Base-by-base conservation (phyloP, 2,797 vertebrate genomes). In the Sebastes aleutianus region DNA sequence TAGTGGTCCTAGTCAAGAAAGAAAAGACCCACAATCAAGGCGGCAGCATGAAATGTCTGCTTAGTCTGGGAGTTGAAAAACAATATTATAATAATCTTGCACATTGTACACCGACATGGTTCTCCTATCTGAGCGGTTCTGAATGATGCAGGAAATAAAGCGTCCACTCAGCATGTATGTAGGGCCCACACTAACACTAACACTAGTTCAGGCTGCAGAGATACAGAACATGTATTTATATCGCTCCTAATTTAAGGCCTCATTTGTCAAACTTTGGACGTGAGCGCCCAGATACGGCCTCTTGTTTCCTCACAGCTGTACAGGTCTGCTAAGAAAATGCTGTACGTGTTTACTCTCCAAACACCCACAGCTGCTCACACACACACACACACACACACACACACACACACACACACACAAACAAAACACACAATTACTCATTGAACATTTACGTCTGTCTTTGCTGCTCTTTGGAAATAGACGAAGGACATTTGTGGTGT, bases 221-320 rank as follows among this genome's bases (percentile, higher is more conserved):
- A 70, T 6, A 56, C n/a, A 50, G 13, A 7, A 50, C 20, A 9
- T 70, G 26, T 85, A 85, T 85, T 85, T 73, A 73, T 76, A 79
- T 65, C 32, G 29, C 57, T 20, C 20, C 68, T 69, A 72, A 76
- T 76, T 76, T 82, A 53, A 56, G 47, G 36, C 32, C 63, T 56
- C 68, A 69, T 85, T 76, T 76, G 72, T 82, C 63, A 85, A 72
- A 65, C 47, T 24, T 34, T 71, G 70, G 43, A 77, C n/a, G 29
- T 64, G 50, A 65, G 58, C 59, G 66, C 26, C 20, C 56, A 50
- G 72, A 66, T 53, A 43, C 50, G 9, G 53, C 73, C 27, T 32
- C 27, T n/a, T 67, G 36, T 53, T 58, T 58, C 16, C 69, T 67
- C 59, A 18, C 11, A 50, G 47, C 47, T 50, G 18, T 50, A 20